Percentiles rank a stretch among this genome's conserved stretches.
phyloP scores from a whole-genome alignment of 2,113 vertebrate genomes.

The Alosa alosa region DNA sequence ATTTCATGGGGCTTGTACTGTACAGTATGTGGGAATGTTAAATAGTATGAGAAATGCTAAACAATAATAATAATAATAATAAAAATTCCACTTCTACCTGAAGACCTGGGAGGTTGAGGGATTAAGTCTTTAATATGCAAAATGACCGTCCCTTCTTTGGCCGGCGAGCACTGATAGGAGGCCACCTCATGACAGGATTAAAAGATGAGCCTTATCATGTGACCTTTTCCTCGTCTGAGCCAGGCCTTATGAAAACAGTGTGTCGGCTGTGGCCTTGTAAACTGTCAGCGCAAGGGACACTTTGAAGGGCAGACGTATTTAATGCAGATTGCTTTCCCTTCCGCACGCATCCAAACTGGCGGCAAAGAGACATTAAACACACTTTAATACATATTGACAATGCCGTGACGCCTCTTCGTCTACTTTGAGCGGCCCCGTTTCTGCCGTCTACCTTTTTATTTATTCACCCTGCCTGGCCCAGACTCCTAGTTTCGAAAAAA shows the following conservation, averaged over 20 bases:
- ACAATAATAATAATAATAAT: not conserved
- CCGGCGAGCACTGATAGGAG: constrained; percentile 17
- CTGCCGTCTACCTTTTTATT: not conserved
- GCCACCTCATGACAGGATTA: constrained; percentile 33
- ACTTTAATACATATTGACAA: constrained; percentile 42
- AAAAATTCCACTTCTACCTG: not conserved
- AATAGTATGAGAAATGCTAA: not conserved
- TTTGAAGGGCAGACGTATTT: constrained; percentile 42
- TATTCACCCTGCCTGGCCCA: not conserved
- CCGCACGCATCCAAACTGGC: constrained; percentile 12
- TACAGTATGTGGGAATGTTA: not conserved
- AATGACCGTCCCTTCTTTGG: constrained; percentile 11
- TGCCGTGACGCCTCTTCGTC: constrained; percentile 29
- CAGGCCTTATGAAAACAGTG: constrained; percentile 29
- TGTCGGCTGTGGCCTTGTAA: constrained; percentile 20
- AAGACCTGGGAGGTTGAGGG: constrained; percentile 16
- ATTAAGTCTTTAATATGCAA: constrained; percentile 39
- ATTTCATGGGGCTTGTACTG: not conserved
- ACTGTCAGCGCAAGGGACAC: constrained; percentile 24
- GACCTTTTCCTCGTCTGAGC: constrained; percentile 40
- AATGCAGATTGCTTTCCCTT: constrained; percentile 42
- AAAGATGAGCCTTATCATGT: constrained; percentile 43
- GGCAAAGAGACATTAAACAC: constrained; percentile 34
- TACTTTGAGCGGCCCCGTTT: not conserved
- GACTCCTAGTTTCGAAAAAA: constrained; percentile 19